These are phyloP conservation scores for Andrena marginata DNA, from an alignment of 2,888 invertebrate species.

Conservation along the genomic window DNA sequence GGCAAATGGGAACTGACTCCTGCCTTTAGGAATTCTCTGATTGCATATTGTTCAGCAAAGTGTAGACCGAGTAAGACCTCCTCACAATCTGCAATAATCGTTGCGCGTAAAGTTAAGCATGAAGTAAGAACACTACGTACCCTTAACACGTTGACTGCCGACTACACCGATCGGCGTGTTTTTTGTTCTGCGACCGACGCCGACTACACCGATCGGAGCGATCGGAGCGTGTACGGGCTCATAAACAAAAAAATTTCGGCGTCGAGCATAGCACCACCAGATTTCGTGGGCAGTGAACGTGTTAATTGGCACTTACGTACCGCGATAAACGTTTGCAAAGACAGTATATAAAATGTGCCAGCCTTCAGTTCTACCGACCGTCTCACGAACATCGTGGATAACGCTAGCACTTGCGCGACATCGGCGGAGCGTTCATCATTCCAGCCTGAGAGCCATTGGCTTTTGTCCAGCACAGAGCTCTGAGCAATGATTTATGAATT, in stretches of 20 bases:
- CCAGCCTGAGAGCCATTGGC: conserved; percentile 77
- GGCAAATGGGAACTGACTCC: not conserved
- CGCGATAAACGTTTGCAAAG: conserved; percentile 72
- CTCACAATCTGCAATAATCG: conserved; percentile 69
- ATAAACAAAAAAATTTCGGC: no score
- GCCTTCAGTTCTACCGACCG: conserved; percentile 71
- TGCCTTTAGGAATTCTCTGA: conserved; percentile 4
- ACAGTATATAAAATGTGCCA: conserved; percentile 73
- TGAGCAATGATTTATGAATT: conserved; percentile 12
- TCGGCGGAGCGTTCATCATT: conserved; percentile 52
- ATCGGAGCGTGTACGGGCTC: no score
- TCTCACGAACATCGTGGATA: conserved; percentile 70
- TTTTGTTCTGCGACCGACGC: no score
- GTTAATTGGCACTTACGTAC: conserved; percentile 62
- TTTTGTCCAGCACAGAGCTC: conserved; percentile 46
- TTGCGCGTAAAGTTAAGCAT: not conserved
- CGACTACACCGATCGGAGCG: no score
- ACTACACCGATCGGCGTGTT: no score
- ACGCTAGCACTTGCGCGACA: conserved; percentile 56
- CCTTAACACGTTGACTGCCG: no score
- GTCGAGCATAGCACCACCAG: no score
- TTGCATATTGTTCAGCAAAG: conserved; percentile 67
- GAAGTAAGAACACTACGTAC: not conserved
- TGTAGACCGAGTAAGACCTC: conserved; percentile 75
- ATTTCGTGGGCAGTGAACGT: no score